These are phyloP conservation scores for Dascillus cervinus DNA, from an alignment of 2,888 invertebrate species.

Conservation along the genomic window DNA sequence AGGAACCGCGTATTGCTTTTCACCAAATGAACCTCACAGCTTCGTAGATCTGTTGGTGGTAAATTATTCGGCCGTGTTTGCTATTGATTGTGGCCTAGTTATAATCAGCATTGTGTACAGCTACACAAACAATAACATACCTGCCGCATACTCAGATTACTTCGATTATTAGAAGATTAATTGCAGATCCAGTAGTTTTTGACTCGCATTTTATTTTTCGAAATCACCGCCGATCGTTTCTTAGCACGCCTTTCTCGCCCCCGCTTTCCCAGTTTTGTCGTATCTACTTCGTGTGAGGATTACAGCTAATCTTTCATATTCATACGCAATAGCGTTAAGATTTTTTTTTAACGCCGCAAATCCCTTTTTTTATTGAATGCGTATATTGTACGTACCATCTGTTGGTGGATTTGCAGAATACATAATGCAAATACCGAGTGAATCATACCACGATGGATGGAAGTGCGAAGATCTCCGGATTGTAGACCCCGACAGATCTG, in stretches of 20 bases:
- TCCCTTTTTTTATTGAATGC: neutral
- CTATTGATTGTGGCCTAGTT: conserved; percentile 28
- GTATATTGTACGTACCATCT: conserved; percentile 32
- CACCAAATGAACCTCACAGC: conserved; percentile 3
- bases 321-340: too few relatives aligned
- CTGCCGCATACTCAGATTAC: conserved; percentile 8
- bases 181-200: too few relatives aligned
- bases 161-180: conserved; percentile 31
- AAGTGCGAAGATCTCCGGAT: conserved; percentile 31
- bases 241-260: too few relatives aligned
- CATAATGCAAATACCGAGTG: conserved; percentile 36
- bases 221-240: too few relatives aligned
- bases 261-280: too few relatives aligned
- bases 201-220: too few relatives aligned
- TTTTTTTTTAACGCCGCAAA: too few relatives aligned
- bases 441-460: conserved; percentile 32
- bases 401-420: conserved; percentile 36
- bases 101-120: conserved; percentile 29
- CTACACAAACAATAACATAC: conserved; percentile 27
- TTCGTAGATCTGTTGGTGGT: conserved; percentile 2
- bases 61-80: conserved; percentile 26
- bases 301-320: too few relatives aligned
- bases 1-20: conserved; percentile 7
- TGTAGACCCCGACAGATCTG: conserved; percentile 33
- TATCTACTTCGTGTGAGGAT: too few relatives aligned